Evolutionary conservation across 1,140 invertebrate genomes (phyloP), one percentile per base, ranked within the genome.

Genomic region (Drosophila insularis): DNA sequence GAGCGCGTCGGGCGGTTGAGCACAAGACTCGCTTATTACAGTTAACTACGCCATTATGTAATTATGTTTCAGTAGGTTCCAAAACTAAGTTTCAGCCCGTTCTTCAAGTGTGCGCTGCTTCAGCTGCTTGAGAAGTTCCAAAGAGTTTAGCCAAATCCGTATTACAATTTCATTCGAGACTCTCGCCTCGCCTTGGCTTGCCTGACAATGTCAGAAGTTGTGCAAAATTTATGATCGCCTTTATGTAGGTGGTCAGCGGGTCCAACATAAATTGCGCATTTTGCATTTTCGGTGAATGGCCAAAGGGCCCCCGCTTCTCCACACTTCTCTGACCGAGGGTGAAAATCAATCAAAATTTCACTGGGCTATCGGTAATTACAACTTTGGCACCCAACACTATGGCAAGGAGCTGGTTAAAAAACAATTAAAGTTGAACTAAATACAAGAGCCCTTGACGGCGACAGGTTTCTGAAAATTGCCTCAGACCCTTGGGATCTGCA

Each of bases 341-440:
- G 17, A 87, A 81, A 87, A 87, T 87, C 84, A 87, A 87, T 87
- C 84, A 87, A 87, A 89, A 78, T 50, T 89, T 89, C 80, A 74
- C 80, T 71, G 50, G 40, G 50, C 69, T 87, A 89, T 67, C 65
- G 71, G 39, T 67, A 78, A 78, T 78, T 71, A 78, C 63, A 71
- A 71, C 54, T 55, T 63, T 73, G 71, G 59, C 56, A 46, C 56
- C 39, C 50, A 54, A 59, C 50, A 31, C 56, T 50, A 56, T 54
- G 62, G 53, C 68, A 53, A 43, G 59, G 43, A 63, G 76, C 80
- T 89, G 80, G 73, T 74, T 89, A 89, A 89, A 80, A 87, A 84
- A 87, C 84, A 87, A 87, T 87, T 87, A 89, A 87, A 87, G 77
- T 89, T 87, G 84, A 84, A 89, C 84, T 69, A 89, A 84, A 89